Conservation (phyloP, 2,888 invertebrate genomes). For the Eledone cirrhosa region DNA sequence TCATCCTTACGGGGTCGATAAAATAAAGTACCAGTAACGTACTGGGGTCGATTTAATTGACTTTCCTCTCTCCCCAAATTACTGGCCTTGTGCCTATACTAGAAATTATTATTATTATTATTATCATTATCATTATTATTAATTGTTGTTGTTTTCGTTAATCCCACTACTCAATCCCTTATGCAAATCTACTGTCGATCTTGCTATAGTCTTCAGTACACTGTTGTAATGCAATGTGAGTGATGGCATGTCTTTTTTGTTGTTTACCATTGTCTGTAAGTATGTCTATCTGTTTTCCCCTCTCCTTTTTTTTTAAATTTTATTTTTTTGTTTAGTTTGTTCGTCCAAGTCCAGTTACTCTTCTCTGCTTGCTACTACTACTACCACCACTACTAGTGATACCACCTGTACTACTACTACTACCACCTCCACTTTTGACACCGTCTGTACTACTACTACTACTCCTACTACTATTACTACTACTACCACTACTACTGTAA, state of each 20-base stretch:
- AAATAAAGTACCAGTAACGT: no score
- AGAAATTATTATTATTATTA: neutral
- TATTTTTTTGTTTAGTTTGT: slow-evolving; percentile 21
- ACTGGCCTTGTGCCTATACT: neutral
- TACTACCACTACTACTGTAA: slow-evolving; percentile 27
- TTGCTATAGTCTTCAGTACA: neutral
- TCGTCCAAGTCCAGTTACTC: slow-evolving; percentile 22
- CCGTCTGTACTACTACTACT: slow-evolving; percentile 27
- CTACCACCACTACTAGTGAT: slow-evolving; percentile 26
- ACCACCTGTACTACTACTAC: slow-evolving; percentile 26
- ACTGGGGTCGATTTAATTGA: no score
- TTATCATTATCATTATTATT: neutral
- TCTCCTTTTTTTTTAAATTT: neutral
- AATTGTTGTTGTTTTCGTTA: neutral
- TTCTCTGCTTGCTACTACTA: slow-evolving; percentile 21
- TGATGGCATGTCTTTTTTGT: slow-evolving; percentile 13
- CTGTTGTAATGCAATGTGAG: neutral
- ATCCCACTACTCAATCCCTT: neutral
- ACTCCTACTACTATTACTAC: slow-evolving; percentile 8
- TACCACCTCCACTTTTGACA: neutral
- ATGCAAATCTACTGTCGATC: neutral
- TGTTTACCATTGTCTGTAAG: slow-evolving; percentile 6
- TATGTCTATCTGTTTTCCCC: neutral
- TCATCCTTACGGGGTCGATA: no score
- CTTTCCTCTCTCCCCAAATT: no score